Base-by-base conservation (phyloP, 1,140 invertebrate species). In the Lordiphosa stackelbergi region DNA sequence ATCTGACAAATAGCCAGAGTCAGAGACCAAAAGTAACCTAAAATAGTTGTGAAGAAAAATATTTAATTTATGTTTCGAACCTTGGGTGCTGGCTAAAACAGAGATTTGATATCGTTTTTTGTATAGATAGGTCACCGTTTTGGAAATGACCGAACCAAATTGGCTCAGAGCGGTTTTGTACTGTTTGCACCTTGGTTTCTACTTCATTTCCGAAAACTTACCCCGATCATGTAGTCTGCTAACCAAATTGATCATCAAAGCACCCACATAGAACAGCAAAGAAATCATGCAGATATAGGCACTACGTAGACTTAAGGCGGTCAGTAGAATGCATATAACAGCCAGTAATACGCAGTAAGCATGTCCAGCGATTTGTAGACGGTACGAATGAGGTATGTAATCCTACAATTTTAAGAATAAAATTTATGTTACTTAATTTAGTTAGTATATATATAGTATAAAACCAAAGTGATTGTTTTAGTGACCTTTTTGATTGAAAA, bases 21-120 rank as follows among this genome's bases (percentile, higher is more conserved):
- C 41, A 89, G 69, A 8, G 91, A 69, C 91, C 91, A 92, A 71
- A 89, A 90, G 73, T 90, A 90, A 58, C 22, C 22, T 24, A 24
- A 24, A 24, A 24, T 24, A 24, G 22, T 24, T 24, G 5, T 0
- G 4, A 19, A 2, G 3, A 19, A 19, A 19, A 19, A 3, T 19
- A 19, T 19, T 19, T 3, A 19, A 19, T 19, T 16, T 16, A 1
- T 16, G 16, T 2, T 16, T 16, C 16, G 2, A 16, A 1, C 16
- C 16, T 16, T 16, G 16, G 16, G 16, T 16, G 16, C 16, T 16
- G 1, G 16, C 2, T 16, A 16, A 16, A 16, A 16, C 16, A 16
- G 19, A 19, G 19, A 19, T 19, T 19, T 19, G 19, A 19, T 19
- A 3, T 19, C 2, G 19, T 19, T 19, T 3, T 19, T 19, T 19